Percentiles rank a stretch among this genome's conserved stretches.
phyloP scores from a whole-genome alignment of 2,888 invertebrate species.

The Theodoxus fluviatilis region DNA sequence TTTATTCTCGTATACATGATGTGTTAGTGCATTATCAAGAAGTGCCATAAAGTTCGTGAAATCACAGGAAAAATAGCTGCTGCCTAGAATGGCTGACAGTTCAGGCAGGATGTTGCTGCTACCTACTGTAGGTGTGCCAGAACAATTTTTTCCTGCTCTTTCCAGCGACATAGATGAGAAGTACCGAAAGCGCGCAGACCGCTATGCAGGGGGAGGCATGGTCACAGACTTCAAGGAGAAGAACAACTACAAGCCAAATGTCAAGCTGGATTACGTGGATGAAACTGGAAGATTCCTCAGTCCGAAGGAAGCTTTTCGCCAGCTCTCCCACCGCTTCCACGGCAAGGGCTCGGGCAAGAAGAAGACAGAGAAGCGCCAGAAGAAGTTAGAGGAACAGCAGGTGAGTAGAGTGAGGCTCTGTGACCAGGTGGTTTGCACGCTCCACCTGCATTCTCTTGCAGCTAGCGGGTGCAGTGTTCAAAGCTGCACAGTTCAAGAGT shows the following conservation, averaged over 20 bases:
- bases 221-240: conserved; percentile 92
- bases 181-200: conserved; percentile 59
- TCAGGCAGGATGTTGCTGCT: no score
- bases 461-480: no score
- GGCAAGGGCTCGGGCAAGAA: conserved; percentile 99
- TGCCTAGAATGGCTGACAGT: no score
- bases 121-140: neutral
- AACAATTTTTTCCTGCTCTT: conserved; percentile 21
- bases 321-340: conserved; percentile 97
- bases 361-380: conserved; percentile 93
- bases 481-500: no score
- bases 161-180: conserved; percentile 65
- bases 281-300: conserved; percentile 91
- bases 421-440: no score
- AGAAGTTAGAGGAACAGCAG: conserved; percentile 91
- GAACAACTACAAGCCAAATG: conserved; percentile 86
- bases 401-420: conserved; percentile 69
- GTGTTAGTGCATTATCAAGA: neutral
- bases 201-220: conserved; percentile 72
- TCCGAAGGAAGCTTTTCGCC: conserved; percentile 93
- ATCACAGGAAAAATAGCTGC: no score
- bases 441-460: no score
- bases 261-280: conserved; percentile 96
- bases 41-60: neutral
- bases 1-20: no score